Conservation (phyloP, 1,140 invertebrate genomes). For the Atta cephalotes region DNA sequence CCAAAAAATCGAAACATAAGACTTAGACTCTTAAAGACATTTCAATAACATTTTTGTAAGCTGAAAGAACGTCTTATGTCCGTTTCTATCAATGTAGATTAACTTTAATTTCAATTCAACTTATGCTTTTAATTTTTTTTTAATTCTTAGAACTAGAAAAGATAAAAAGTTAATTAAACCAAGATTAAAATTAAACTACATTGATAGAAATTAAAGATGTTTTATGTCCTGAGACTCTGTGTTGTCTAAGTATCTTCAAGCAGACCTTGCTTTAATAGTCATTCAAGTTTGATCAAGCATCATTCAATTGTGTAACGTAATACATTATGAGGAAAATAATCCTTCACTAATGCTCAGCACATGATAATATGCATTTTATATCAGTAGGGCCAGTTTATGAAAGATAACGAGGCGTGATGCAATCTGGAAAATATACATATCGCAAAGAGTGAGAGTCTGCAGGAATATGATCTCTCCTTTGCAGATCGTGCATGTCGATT, state of each 20-base stretch:
- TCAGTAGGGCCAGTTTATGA: neutral
- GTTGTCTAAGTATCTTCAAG: neutral
- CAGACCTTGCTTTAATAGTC: neutral
- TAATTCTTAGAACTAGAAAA: too few relatives aligned
- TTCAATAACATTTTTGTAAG: too few relatives aligned
- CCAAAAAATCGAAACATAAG: too few relatives aligned
- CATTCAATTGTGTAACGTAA: conserved; percentile 15
- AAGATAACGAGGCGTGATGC: neutral
- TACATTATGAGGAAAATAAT: neutral
- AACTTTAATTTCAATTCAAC: too few relatives aligned
- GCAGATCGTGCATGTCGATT: conserved; percentile 28
- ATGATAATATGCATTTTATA: neutral
- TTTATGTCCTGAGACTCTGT: too few relatives aligned
- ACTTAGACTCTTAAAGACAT: too few relatives aligned
- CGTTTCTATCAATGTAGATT: too few relatives aligned
- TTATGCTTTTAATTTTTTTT: too few relatives aligned
- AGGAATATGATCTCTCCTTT: conserved; percentile 26
- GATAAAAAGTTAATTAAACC: too few relatives aligned
- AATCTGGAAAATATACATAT: neutral
- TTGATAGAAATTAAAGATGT: too few relatives aligned
- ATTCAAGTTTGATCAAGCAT: neutral
- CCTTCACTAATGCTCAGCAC: neutral
- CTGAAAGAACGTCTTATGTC: too few relatives aligned
- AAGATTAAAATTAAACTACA: too few relatives aligned
- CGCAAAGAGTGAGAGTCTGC: neutral